phyloP scores from a whole-genome alignment of 2,888 invertebrate genomes.

The Strigamia crassipes region DNA sequence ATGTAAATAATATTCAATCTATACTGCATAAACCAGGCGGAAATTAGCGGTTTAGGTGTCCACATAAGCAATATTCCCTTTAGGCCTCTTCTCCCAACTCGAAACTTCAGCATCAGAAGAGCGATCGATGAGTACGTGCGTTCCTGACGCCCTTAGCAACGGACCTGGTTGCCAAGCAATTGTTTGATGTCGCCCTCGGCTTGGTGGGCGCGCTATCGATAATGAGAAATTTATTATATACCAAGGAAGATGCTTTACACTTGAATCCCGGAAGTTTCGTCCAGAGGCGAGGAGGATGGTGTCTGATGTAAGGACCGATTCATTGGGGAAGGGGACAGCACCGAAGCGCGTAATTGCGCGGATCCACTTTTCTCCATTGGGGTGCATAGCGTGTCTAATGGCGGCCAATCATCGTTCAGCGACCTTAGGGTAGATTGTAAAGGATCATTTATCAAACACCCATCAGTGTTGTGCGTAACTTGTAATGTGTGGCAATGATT shows the following conservation, averaged over 20 bases:
- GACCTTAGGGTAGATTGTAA: slow-evolving; percentile 25
- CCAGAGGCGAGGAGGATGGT: background rate
- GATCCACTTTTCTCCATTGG: slow-evolving; percentile 32
- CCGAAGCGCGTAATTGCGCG: slow-evolving; percentile 29
- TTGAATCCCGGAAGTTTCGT: slow-evolving; percentile 32
- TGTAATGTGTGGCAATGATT: background rate
- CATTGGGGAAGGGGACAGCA: slow-evolving; percentile 28
- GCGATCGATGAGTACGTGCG: slow-evolving; percentile 36
- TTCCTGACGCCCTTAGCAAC: slow-evolving; percentile 34
- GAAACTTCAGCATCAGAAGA: slow-evolving; percentile 16
- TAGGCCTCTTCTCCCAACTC: slow-evolving; percentile 24
- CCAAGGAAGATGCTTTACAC: slow-evolving; percentile 32
- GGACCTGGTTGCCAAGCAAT: slow-evolving; percentile 38
- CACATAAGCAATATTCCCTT: slow-evolving; percentile 25
- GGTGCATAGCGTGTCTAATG: slow-evolving; percentile 42
- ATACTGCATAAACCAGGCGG: slow-evolving; percentile 19
- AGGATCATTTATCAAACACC: slow-evolving; percentile 42
- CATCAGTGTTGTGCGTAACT: slow-evolving; percentile 11
- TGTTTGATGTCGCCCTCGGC: slow-evolving; percentile 38
- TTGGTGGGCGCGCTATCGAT: slow-evolving; percentile 31
- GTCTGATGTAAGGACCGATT: slow-evolving; percentile 4
- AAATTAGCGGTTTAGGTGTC: slow-evolving; percentile 18
- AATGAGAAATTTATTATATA: slow-evolving; percentile 42
- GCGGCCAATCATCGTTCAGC: slow-evolving; percentile 35
- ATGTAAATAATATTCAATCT: slow-evolving; percentile 29